Conservation (phyloP, 1,140 invertebrate species). For the Drosophila murphyi region DNA sequence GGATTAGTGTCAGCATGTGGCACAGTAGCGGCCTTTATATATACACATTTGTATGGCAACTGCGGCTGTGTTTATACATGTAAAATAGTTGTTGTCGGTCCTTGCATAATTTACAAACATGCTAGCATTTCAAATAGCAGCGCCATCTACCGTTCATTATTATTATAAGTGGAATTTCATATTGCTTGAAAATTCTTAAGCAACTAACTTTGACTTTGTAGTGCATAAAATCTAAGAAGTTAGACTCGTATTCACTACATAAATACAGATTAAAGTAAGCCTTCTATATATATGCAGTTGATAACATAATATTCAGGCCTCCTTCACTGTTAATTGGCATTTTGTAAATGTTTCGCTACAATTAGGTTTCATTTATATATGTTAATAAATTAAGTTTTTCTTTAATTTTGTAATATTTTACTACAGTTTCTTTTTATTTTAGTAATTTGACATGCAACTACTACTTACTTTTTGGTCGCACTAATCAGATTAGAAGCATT, state of each 20-base stretch:
- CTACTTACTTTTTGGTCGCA: constrained; percentile 82
- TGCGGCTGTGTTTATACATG: constrained; percentile 29
- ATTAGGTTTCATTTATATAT: too few relatives aligned
- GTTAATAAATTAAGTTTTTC: too few relatives aligned
- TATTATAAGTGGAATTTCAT: not conserved
- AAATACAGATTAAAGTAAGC: not conserved
- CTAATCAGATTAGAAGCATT: constrained; percentile 51
- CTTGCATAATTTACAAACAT: constrained; percentile 7
- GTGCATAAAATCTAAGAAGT: too few relatives aligned
- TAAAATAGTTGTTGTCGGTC: constrained; percentile 15
- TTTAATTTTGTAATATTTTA: too few relatives aligned
- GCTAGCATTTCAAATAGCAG: constrained; percentile 4
- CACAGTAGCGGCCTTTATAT: constrained; percentile 18
- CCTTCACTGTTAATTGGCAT: too few relatives aligned
- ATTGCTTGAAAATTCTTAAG: not conserved
- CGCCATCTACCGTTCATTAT: constrained; percentile 20
- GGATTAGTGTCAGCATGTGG: constrained; percentile 32
- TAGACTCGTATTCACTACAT: not conserved
- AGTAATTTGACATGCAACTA: constrained; percentile 18
- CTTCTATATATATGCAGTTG: not conserved
- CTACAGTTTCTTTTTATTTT: not conserved
- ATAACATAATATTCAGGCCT: too few relatives aligned
- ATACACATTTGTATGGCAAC: constrained; percentile 19
- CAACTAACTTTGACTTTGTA: not conserved
- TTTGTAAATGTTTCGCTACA: too few relatives aligned